Percentiles rank a stretch among this genome's conserved stretches.
Evolutionary conservation across 1,140 invertebrate genomes (phyloP).

Genomic region (Sarcophaga bullata): DNA sequence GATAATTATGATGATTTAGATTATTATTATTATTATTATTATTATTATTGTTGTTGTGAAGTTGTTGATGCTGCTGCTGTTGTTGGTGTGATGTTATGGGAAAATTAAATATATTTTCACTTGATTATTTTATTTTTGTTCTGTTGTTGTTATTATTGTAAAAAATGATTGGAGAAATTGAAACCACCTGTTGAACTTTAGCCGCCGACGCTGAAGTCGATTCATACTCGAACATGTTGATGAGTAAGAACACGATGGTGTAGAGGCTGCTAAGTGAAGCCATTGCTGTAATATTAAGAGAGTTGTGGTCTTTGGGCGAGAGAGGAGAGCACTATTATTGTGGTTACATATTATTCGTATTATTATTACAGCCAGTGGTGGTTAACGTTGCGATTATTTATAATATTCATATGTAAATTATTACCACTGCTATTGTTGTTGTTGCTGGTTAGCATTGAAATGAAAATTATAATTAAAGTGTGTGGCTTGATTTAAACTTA

Average conservation of each 20-base stretch:
- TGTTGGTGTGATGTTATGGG: slow-evolving; percentile 43
- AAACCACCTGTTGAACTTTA: slow-evolving; percentile 14
- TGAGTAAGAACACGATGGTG: neutral
- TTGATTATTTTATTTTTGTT: no score
- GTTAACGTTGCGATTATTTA: slow-evolving; percentile 42
- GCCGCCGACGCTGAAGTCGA: neutral
- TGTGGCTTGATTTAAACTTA: slow-evolving; percentile 31
- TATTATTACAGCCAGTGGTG: no score
- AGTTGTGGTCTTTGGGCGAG: slow-evolving; percentile 33
- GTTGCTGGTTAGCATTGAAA: slow-evolving; percentile 48
- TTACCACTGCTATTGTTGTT: slow-evolving; percentile 39
- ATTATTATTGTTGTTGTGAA: slow-evolving; percentile 30
- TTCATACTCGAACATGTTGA: neutral
- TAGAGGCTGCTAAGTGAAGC: slow-evolving; percentile 19
- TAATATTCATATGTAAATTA: no score
- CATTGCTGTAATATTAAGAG: slow-evolving; percentile 31
- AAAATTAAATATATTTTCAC: slow-evolving; percentile 32
- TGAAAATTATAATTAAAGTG: slow-evolving; percentile 35
- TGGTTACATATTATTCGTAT: no score
- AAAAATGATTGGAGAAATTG: slow-evolving; percentile 17
- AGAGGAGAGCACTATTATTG: slow-evolving; percentile 43
- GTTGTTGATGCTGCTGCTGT: slow-evolving; percentile 46
- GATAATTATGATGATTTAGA: slow-evolving; percentile 30
- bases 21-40: slow-evolving; percentile 38
- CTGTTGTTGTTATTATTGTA: slow-evolving; percentile 27